Conservation (phyloP, 2,797 vertebrate genomes). For the Malurus splendens region DNA sequence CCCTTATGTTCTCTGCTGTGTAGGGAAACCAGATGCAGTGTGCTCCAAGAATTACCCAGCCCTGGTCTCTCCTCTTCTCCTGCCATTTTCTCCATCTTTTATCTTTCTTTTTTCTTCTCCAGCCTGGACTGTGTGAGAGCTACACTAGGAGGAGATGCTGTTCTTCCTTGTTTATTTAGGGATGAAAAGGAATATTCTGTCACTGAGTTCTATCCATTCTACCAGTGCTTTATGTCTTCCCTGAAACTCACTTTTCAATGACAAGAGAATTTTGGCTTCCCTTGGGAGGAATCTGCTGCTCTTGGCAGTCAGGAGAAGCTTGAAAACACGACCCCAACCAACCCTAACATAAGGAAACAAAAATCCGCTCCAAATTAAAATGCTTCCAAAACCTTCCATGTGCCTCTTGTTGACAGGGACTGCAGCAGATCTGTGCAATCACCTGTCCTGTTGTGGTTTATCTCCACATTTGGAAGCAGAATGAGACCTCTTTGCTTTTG, state of each 20-base stretch:
- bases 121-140: neutral
- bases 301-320: neutral
- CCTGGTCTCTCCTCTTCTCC: neutral
- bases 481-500: neutral
- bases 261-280: neutral
- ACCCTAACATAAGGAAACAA: neutral
- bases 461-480: neutral
- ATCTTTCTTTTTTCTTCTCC: neutral
- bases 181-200: neutral
- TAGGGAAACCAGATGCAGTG: neutral
- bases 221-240: neutral
- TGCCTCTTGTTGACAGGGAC: neutral
- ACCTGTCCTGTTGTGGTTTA: neutral
- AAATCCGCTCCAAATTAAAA: neutral
- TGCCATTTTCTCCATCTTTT: neutral
- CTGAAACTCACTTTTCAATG: neutral
- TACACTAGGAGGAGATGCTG: neutral
- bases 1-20: neutral
- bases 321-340: neutral
- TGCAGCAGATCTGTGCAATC: neutral
- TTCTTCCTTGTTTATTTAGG: neutral
- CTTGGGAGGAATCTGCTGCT: neutral
- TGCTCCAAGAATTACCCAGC: neutral
- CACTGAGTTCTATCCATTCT: neutral
- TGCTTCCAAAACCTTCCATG: neutral